These are phyloP conservation scores for Caenorhabditis remanei DNA, from an alignment of 1,140 invertebrate species.

Conservation along the genomic window DNA sequence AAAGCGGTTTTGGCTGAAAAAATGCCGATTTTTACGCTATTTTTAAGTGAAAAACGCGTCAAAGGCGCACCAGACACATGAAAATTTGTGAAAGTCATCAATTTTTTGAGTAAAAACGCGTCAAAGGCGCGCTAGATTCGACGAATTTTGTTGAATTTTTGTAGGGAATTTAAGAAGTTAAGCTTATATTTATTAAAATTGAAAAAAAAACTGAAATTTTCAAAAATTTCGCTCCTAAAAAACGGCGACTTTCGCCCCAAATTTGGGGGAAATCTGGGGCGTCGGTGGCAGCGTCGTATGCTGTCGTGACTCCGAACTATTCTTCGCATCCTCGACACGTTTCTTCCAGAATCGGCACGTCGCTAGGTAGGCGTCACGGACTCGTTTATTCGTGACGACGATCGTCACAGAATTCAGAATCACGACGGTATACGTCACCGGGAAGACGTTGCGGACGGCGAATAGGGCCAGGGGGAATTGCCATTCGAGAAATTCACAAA, in stretches of 20 bases:
- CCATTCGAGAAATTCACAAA: constrained; percentile 27
- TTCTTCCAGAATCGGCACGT: constrained; percentile 13
- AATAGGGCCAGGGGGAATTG: constrained; percentile 4
- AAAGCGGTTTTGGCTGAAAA: no score
- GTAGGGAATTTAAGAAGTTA: no score
- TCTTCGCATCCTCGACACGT: constrained; percentile 10
- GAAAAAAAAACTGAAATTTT: neutral
- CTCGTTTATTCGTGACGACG: neutral
- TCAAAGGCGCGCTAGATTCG: no score
- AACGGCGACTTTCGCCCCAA: neutral
- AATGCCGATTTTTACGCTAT: no score
- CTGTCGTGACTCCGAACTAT: neutral
- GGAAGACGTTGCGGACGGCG: constrained; percentile 19
- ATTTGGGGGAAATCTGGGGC: no score
- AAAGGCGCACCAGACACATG: no score
- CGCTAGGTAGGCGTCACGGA: neutral
- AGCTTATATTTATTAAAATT: no score
- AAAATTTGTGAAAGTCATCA: no score
- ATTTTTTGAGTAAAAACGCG: no score
- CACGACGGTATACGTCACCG: constrained; percentile 22
- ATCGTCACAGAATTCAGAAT: constrained; percentile 25
- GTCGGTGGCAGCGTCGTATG: neutral
- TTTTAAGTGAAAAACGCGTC: no score
- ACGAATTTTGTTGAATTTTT: no score
- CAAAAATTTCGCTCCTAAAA: neutral